Base-by-base conservation (phyloP, 2,113 vertebrate genomes). In the Ranitomeya variabilis region DNA sequence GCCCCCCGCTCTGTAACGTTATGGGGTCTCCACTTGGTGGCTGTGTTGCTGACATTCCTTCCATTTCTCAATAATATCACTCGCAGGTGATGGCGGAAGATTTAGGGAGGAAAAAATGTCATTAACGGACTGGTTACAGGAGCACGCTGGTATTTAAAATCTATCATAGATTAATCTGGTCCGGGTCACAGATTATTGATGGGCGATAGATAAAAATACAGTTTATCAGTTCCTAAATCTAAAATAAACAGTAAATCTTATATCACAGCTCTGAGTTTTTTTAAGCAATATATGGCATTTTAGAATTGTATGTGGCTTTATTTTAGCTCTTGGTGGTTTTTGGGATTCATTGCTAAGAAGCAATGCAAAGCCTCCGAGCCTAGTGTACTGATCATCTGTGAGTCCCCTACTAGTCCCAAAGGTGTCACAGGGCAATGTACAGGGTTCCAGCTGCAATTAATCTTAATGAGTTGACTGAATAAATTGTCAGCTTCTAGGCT, bases 401-500 rank as follows among this genome's bases (percentile, higher is more conserved):
- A 78, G n/a, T 51, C 37, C 76, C 76, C 12, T 13, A 21, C 52
- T 78, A 55, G 54, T 55, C 52, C 19, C 19, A 13, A 23, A 54
- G 21, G 76, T 78, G 51, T 55, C 51, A 55, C 51, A 54, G 45
- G 76, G 45, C 51, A 78, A 52, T 54, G 52, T 55, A 23, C 21
- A 55, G 6, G 71, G 77, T 13, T 54, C 74, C 74, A 51, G 1
- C 11, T 4, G 1, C 80, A 81, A 81, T 45, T 60, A 81, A 81
- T 13, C 80, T 62, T 45, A 59, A 60, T 37, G 59, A 81, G 80
- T 2, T 26, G 15, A 10, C 80, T 81, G 80, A 57, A 81, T 62
- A 81, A 26, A 81, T 81, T 62, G 57, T 37, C 57, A 19, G 55
- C 31, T 62, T 81, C 80, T 57, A 79, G 21, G n/a, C 21, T 79